Conservation (phyloP, 1,140 invertebrate species). For the Saccostrea echinata region DNA sequence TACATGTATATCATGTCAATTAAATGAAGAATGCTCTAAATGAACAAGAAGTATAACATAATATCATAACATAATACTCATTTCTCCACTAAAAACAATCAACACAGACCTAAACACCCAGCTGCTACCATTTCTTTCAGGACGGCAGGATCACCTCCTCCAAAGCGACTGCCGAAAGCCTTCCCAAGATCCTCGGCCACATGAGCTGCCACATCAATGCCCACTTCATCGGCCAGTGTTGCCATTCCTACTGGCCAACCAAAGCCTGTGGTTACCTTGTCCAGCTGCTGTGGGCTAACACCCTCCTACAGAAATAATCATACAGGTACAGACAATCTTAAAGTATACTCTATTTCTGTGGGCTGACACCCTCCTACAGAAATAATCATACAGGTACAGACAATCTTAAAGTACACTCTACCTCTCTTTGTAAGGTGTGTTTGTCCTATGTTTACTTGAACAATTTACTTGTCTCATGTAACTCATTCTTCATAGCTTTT, state of each 20-base stretch:
- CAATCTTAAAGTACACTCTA: not conserved
- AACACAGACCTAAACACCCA: constrained; percentile 88
- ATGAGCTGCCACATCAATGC: constrained; percentile 84
- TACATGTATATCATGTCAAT: too few relatives aligned
- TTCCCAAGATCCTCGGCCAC: constrained; percentile 92
- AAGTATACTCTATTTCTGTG: too few relatives aligned
- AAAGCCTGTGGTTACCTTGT: constrained; percentile 93
- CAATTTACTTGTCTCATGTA: too few relatives aligned
- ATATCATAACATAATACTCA: too few relatives aligned
- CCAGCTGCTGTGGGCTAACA: constrained; percentile 92
- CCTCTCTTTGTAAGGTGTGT: not conserved
- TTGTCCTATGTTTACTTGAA: not conserved
- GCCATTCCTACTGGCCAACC: constrained; percentile 98
- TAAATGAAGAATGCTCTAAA: too few relatives aligned
- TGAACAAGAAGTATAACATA: too few relatives aligned
- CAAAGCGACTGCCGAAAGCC: constrained; percentile 76
- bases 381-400: too few relatives aligned
- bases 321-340: too few relatives aligned
- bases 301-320: constrained; percentile 86
- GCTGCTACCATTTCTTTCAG: constrained; percentile 93
- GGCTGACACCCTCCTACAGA: too few relatives aligned
- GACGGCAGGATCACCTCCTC: constrained; percentile 74
- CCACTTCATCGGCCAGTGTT: constrained; percentile 86
- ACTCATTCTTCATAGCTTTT: too few relatives aligned
- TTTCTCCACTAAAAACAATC: not conserved